Evolutionary conservation across 2,888 invertebrate genomes (phyloP), one percentile per base, ranked within the genome.

Genomic region (Tachina grossa): DNA sequence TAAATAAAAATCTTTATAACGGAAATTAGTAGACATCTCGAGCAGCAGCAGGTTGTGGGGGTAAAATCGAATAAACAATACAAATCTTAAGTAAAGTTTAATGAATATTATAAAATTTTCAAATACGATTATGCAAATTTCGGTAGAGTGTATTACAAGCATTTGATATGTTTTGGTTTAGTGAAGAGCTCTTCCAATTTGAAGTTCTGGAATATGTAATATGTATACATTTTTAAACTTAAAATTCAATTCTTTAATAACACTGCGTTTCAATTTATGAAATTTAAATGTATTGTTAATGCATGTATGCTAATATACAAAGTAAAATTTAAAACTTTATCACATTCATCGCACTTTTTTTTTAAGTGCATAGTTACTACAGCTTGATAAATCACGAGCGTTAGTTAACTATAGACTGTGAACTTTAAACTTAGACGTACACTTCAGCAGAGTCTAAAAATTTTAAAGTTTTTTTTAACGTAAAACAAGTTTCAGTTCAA

Each of bases 81-180:
- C 83, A 85, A 85, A 85, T 85, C 85, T 80, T 83, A 83, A 85
- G 83, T 85, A 80, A 85, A 85, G 71, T 85, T 83, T 83, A 85
- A 85, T 85, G 85, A 85, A 83, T 76, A 85, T 79, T 79, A 85
- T 85, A 85, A 75, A 81, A 81, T 80, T 85, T 85, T 76, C 83
- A 85, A 85, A 85, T 85, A 68, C 79, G 85, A 85, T 85, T 85
- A 85, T 85, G 85, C 63, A 79, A 85, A 85, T 85, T 72, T 79
- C 4, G 9, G 11, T 51, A 53, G 45, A 78, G 72, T 59, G 14
- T 59, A n/a, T 49, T 76, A 61, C 41, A 14, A 43, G 31, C n/a
- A 55, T 79, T 79, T 63, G 63, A 63, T 79, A 71, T 45, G 43
- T 63, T 71, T 71, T 31, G 16, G 1, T 39, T n/a, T 10, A 16